Evolutionary conservation across 30 jellyfish, hydroid and myxozoan species (phyloP).

Genomic region (Aurelia sp.): DNA sequence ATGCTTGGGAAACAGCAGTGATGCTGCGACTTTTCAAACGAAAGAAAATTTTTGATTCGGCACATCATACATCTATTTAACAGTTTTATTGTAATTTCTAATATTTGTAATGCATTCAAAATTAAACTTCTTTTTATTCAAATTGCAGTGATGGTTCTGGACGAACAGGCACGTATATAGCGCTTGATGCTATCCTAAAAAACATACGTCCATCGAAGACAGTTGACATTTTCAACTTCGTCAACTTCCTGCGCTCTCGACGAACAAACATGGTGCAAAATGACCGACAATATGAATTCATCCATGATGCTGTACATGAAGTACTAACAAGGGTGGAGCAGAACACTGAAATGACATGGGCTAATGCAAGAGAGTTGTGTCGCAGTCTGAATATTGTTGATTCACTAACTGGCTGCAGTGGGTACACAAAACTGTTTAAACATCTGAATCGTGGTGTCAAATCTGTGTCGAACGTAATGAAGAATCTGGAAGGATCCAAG

Average conservation of each 20-base stretch:
- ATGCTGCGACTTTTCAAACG: too few relatives aligned
- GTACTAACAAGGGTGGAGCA: constrained; percentile 33
- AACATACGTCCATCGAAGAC: constrained; percentile 46
- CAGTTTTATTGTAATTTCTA: too few relatives aligned
- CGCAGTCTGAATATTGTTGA: constrained; percentile 47
- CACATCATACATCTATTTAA: too few relatives aligned
- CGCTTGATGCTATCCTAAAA: constrained; percentile 78
- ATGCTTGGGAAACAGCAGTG: too few relatives aligned
- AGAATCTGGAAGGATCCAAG: constrained; percentile 60
- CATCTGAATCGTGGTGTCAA: constrained; percentile 39
- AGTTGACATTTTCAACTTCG: constrained; percentile 83
- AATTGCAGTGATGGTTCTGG: constrained; percentile 81
- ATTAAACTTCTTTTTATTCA: too few relatives aligned
- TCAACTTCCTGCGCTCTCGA: constrained; percentile 70
- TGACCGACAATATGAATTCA: constrained; percentile 76
- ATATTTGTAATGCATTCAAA: too few relatives aligned
- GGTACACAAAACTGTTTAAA: constrained; percentile 67
- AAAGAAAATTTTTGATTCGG: too few relatives aligned
- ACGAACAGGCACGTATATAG: constrained; percentile 83
- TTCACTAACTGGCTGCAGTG: constrained; percentile 73
- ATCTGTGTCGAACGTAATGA: constrained; percentile 26
- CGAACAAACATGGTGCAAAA: constrained; percentile 71
- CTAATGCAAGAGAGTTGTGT: constrained; percentile 47
- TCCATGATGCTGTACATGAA: constrained; percentile 73
- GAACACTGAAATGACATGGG: constrained; percentile 50